phyloP scores from a whole-genome alignment of 2,113 vertebrate genomes.

The Hoplias malabaricus region DNA sequence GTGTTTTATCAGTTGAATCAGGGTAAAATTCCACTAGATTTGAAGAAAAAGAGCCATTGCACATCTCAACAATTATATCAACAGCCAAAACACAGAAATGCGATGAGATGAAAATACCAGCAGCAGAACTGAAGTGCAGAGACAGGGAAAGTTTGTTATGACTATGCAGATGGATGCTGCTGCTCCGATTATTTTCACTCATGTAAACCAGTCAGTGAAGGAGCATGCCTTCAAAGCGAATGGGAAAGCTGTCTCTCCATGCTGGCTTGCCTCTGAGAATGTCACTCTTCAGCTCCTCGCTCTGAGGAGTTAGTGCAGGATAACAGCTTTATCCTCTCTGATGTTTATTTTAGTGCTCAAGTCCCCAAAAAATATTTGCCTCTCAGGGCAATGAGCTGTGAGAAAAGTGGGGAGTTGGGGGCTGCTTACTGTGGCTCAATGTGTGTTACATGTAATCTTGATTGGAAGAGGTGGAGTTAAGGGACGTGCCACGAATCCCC shows the following conservation, averaged over 20 bases:
- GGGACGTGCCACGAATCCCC: not conserved
- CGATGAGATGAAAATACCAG: constrained; percentile 53
- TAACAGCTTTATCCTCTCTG: not conserved
- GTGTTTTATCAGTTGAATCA: too few relatives aligned
- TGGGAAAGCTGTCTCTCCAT: constrained; percentile 67
- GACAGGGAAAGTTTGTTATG: not conserved
- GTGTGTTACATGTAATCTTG: not conserved
- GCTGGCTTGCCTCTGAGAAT: constrained; percentile 67
- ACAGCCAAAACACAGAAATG: not conserved
- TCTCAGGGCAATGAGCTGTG: not conserved
- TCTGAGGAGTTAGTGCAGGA: not conserved
- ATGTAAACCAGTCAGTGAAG: constrained; percentile 64
- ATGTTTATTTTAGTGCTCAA: constrained; percentile 25
- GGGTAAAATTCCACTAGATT: too few relatives aligned
- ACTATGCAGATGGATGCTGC: not conserved
- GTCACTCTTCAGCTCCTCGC: constrained; percentile 58
- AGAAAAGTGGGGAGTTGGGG: not conserved
- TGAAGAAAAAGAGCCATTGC: not conserved
- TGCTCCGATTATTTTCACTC: constrained; percentile 14
- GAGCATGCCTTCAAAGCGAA: constrained; percentile 76
- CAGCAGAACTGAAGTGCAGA: constrained; percentile 31
- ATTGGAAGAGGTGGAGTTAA: too few relatives aligned
- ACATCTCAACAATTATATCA: not conserved
- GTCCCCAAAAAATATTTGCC: constrained; percentile 2
- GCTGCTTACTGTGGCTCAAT: not conserved